These are phyloP conservation scores for Coracias cyanogaster DNA, from an alignment of 2,797 vertebrate genomes.

Conservation along the genomic window DNA sequence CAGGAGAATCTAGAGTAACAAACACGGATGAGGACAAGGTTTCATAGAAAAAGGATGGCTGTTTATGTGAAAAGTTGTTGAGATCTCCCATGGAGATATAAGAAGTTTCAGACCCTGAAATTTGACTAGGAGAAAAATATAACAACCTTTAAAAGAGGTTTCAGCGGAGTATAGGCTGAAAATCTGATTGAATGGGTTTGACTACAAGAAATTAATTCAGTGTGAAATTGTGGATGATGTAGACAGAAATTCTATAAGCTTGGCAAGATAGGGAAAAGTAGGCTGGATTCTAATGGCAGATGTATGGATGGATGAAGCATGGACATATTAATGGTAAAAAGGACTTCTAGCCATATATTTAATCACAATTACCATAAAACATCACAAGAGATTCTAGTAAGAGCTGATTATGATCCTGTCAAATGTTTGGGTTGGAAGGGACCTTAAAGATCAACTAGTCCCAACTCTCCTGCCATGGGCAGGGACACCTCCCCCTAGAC, in stretches of 20 bases:
- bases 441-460: no score
- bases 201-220: conserved; percentile 44
- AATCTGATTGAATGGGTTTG: conserved; percentile 18
- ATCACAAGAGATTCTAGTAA: neutral
- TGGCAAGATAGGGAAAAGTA: neutral
- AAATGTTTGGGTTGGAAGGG: neutral
- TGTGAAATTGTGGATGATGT: conserved; percentile 46
- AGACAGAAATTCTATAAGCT: conserved; percentile 60
- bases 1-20: neutral
- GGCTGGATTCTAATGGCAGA: neutral
- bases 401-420: neutral
- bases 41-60: neutral
- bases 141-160: neutral
- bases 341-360: neutral
- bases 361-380: neutral
- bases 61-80: neutral
- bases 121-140: neutral
- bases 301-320: neutral
- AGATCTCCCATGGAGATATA: neutral
- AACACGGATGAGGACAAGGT: neutral
- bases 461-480: no score
- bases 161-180: conserved; percentile 15
- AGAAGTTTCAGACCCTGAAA: neutral
- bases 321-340: neutral
- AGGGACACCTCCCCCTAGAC: no score